Conservation (phyloP, 2,797 vertebrate genomes). For the Ataeniobius toweri region DNA sequence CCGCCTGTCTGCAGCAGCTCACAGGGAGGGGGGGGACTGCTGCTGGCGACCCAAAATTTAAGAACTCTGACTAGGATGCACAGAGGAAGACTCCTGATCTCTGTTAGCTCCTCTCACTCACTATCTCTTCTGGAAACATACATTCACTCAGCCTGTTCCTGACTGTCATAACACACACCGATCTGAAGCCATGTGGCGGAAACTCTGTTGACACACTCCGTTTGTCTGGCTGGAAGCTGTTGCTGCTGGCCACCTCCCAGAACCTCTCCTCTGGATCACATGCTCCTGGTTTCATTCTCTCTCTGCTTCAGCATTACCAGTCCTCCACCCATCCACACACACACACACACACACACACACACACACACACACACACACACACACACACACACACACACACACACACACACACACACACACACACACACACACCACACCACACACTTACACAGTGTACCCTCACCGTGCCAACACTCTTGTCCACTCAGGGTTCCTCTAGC, state of each 20-base stretch:
- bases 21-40: slow-evolving; percentile 16
- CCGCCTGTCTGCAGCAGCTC: slow-evolving; percentile 15
- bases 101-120: slow-evolving; percentile 31
- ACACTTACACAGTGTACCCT: slow-evolving; percentile 5
- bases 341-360: slow-evolving; percentile 3
- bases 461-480: slow-evolving; percentile 40
- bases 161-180: slow-evolving; percentile 52
- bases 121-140: slow-evolving; percentile 13
- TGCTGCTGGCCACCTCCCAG: slow-evolving; percentile 48
- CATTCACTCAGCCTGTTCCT: slow-evolving; percentile 6
- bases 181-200: slow-evolving; percentile 59
- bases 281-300: slow-evolving; percentile 24
- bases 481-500: slow-evolving; percentile 59
- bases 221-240: slow-evolving; percentile 10
- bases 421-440: not conserved
- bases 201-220: slow-evolving; percentile 61
- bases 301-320: slow-evolving; percentile 8
- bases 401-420: not conserved
- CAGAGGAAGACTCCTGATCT: slow-evolving; percentile 27
- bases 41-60: slow-evolving; percentile 27
- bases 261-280: slow-evolving; percentile 35
- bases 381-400: slow-evolving; percentile 3
- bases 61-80: slow-evolving; percentile 28
- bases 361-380: not conserved
- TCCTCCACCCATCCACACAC: slow-evolving; percentile 12